Evolutionary conservation across 1,140 invertebrate species (phyloP), one percentile per base, ranked within the genome.

Genomic region (Hypsibius dujardini): DNA sequence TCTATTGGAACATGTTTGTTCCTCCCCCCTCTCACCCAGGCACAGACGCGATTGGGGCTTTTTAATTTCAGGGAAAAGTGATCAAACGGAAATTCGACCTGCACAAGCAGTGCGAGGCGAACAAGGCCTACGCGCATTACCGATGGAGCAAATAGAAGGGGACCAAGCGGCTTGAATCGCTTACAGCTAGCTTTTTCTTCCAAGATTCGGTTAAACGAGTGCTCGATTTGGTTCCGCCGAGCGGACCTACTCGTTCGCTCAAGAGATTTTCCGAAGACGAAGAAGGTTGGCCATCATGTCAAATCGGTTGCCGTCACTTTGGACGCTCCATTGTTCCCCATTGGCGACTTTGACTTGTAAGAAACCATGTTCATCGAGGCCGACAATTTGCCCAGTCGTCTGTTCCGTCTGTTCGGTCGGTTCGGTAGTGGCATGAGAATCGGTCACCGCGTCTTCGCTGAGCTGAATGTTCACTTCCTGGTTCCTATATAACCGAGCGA

Each of bases 251-350:
- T 70, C n/a, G 28, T 14, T 47, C 40, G 56, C 56, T 70, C 69
- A 70, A 72, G 47, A 70, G 62, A 70, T 70, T 60, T 14, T n/a
- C 69, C 62, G 71, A 70, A 70, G 62, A 62, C 28, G 47, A 50
- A 47, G 40, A 70, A 84, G 74, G 75, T 83, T 83, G 47, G 79
- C 85, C 79, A 97, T 83, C 84, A 95, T 89, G 80, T 98, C 92
- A 80, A 96, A 98, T 69, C 88, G 90, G 80, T 98, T 98, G 0
- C 94, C 93, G 81, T 98, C 92, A 0, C 93, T 91, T 73, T 91
- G 87, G 0, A 98, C 87, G 14, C 84, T 85, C 72, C 87, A 83
- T 7, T 85, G 75, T 56, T 81, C 79, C 0, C 87, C 87, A 28
- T 82, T 79, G 1, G 78, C 77, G 1, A 83, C 81, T 74, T 83